Evolutionary conservation across 2,797 vertebrate genomes (phyloP).

Genomic region (Lophotriccus pileatus): DNA sequence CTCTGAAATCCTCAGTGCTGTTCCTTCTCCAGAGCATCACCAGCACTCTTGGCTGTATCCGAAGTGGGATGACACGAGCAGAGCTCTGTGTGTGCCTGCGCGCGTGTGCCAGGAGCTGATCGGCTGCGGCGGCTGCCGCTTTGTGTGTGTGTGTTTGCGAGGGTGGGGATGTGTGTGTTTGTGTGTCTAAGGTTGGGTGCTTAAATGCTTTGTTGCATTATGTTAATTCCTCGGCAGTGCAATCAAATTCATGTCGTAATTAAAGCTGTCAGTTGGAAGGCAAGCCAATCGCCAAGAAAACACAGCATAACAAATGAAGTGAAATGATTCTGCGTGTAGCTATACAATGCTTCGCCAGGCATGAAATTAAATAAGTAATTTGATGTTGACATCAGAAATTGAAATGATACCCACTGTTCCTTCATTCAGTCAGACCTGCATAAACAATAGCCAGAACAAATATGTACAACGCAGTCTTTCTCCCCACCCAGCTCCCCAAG

Average conservation of each 20-base stretch:
- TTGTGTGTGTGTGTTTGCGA: neutral
- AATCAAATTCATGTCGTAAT: slow-evolving; percentile 95
- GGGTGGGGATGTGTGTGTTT: slow-evolving; percentile 36
- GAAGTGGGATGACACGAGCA: neutral
- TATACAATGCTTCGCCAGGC: slow-evolving; percentile 94
- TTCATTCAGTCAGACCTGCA: slow-evolving; percentile 83
- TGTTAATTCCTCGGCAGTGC: slow-evolving; percentile 86
- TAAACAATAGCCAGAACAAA: slow-evolving; percentile 83
- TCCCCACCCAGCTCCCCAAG: slow-evolving; percentile 71
- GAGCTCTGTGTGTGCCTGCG: neutral
- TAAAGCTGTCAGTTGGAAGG: slow-evolving; percentile 96
- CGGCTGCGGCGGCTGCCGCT: neutral
- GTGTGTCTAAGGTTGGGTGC: slow-evolving; percentile 65
- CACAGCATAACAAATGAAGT: slow-evolving; percentile 92
- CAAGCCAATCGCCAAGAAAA: slow-evolving; percentile 87
- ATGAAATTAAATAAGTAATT: slow-evolving; percentile 99
- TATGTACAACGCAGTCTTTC: slow-evolving; percentile 73
- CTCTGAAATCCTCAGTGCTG: neutral
- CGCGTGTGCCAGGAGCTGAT: neutral
- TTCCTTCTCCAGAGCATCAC: neutral
- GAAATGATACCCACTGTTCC: slow-evolving; percentile 94
- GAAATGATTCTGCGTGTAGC: slow-evolving; percentile 92
- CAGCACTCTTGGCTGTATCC: neutral
- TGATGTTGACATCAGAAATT: slow-evolving; percentile 98
- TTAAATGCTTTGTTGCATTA: slow-evolving; percentile 83